phyloP scores from a whole-genome alignment of 2,888 invertebrate species.

The Polyploca ridens region DNA sequence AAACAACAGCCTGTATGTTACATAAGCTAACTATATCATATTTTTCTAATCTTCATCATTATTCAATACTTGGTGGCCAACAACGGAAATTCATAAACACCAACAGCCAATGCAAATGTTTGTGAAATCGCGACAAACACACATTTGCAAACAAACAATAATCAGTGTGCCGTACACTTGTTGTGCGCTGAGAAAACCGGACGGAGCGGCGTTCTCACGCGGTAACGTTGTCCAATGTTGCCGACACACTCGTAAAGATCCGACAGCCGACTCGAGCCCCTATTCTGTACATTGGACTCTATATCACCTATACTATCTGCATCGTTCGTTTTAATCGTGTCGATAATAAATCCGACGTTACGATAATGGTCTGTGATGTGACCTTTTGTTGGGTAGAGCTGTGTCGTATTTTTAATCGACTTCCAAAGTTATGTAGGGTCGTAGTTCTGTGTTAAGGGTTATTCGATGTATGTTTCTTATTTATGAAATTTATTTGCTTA shows the following conservation, averaged over 20 bases:
- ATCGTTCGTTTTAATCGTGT: conserved; percentile 11
- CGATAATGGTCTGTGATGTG: conserved; percentile 9
- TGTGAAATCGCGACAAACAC: conserved; percentile 51
- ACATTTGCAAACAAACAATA: conserved; percentile 70
- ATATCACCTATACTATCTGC: conserved; percentile 8
- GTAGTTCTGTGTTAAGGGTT: background rate
- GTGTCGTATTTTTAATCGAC: background rate
- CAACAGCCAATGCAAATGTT: conserved; percentile 37
- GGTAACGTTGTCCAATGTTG: conserved; percentile 46
- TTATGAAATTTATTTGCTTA: too few species aligned
- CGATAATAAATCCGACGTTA: conserved; percentile 7
- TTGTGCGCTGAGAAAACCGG: conserved; percentile 68
- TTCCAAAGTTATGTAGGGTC: background rate
- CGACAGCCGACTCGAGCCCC: background rate
- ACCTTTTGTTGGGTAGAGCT: background rate
- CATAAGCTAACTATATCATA: too few species aligned
- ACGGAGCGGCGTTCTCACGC: conserved; percentile 66
- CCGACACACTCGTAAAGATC: conserved; percentile 38
- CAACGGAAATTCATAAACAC: conserved; percentile 12
- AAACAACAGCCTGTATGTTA: too few species aligned
- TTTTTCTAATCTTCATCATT: background rate
- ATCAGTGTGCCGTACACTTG: conserved; percentile 54
- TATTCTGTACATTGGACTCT: conserved; percentile 9
- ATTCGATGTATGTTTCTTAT: background rate
- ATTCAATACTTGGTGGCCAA: background rate